Evolutionary conservation across 1,140 invertebrate species (phyloP).

Genomic region (Psilanteris sp.): DNA sequence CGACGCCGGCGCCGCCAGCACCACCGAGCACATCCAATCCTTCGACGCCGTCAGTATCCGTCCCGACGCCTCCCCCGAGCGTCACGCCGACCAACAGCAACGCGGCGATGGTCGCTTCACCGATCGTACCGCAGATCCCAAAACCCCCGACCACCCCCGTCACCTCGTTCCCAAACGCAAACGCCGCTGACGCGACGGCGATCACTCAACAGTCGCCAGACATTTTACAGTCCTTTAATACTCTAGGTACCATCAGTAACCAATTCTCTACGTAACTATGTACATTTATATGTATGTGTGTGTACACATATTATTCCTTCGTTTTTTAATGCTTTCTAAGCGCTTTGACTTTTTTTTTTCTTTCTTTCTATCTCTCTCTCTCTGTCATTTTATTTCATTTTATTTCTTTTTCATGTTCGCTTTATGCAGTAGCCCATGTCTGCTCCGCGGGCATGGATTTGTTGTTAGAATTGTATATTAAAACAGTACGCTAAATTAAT

Average conservation of each 20-base stretch:
- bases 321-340: no score
- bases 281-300: no score
- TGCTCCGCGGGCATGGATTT: no score
- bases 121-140: constrained; percentile 70
- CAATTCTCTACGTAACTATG: constrained; percentile 2
- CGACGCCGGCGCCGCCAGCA: constrained; percentile 65
- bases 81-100: constrained; percentile 74
- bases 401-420: no score
- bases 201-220: constrained; percentile 72
- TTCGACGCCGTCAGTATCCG: constrained; percentile 69
- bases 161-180: constrained; percentile 72
- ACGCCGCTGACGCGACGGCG: constrained; percentile 63
- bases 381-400: no score
- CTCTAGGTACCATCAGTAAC: constrained; percentile 70
- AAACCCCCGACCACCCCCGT: constrained; percentile 72
- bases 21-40: constrained; percentile 60
- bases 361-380: no score
- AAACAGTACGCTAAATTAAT: no score
- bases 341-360: no score
- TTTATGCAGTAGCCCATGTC: no score
- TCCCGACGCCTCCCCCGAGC: constrained; percentile 75
- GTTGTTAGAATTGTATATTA: no score
- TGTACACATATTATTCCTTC: no score
- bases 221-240: constrained; percentile 75
- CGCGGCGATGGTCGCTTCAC: constrained; percentile 68